A percentile compares a stretch with the other conserved stretches of the same genome.
Evolutionary conservation across 1,140 invertebrate genomes (phyloP).

Genomic region (Arion vulgaris): DNA sequence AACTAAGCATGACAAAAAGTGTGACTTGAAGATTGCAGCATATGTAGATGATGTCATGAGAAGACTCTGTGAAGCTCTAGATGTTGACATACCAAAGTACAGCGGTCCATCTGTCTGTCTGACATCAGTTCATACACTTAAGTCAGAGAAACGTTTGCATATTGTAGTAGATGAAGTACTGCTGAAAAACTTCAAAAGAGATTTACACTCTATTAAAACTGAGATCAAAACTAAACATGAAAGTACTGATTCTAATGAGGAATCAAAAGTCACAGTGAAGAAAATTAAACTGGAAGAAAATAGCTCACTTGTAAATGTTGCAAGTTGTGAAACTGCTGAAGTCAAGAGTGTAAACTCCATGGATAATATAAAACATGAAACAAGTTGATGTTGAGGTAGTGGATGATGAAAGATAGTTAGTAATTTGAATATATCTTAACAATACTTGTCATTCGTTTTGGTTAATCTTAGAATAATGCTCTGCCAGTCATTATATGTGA

Average conservation of each 20-base stretch:
- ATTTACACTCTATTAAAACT: background rate
- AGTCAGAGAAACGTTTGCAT: constrained; percentile 45
- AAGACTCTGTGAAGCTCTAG: constrained; percentile 75
- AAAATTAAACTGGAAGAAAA: constrained; percentile 12
- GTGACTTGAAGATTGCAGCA: constrained; percentile 89
- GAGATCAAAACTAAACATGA: background rate
- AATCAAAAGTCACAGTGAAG: background rate
- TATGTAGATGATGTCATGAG: constrained; percentile 91
- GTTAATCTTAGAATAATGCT: background rate
- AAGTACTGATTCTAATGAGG: background rate
- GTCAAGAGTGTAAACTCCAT: background rate
- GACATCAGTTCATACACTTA: constrained; percentile 55
- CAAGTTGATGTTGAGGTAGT: background rate
- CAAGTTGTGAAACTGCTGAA: background rate
- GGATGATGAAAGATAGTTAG: background rate
- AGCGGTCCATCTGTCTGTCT: constrained; percentile 47
- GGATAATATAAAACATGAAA: background rate
- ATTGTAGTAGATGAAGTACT: constrained; percentile 45
- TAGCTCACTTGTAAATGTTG: background rate
- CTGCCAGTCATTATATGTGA: background rate
- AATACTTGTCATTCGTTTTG: background rate
- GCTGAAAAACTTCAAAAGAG: constrained; percentile 1
- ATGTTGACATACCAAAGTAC: constrained; percentile 58
- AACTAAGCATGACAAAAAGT: constrained; percentile 96
- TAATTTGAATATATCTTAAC: background rate